phyloP scores from a whole-genome alignment of 2,797 vertebrate genomes.

The Lates japonicus region DNA sequence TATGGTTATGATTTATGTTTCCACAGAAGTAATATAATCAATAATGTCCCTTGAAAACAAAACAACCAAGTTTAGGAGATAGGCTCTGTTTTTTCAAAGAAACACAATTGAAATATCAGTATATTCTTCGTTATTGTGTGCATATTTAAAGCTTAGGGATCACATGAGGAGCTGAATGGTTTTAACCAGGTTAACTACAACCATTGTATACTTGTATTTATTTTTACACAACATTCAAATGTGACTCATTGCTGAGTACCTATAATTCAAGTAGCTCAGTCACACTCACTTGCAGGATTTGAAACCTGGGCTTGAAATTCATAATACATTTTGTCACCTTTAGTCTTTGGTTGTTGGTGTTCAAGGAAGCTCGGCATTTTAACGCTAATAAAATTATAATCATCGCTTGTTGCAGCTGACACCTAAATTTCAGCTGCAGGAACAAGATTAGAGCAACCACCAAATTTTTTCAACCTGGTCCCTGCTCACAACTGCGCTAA shows the following conservation, averaged over 20 bases:
- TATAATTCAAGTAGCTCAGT: background rate
- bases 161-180: background rate
- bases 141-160: background rate
- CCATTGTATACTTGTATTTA: too few species aligned
- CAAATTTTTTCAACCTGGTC: background rate
- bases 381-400: background rate
- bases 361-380: background rate
- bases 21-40: background rate
- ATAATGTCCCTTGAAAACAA: background rate
- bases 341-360: background rate
- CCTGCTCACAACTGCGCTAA: conserved; percentile 23
- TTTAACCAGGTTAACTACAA: background rate
- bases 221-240: background rate
- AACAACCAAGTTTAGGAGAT: background rate
- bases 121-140: background rate
- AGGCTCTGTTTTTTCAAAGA: background rate
- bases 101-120: background rate
- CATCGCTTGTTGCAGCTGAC: background rate
- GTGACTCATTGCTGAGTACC: background rate
- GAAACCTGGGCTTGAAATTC: background rate
- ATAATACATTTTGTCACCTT: background rate
- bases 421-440: background rate
- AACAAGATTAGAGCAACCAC: conserved; percentile 13
- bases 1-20: background rate
- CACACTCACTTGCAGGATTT: background rate